Evolutionary conservation across 2,113 vertebrate species (phyloP), one percentile per base, ranked within the genome.

Genomic region (Seriola quinqueradiata): DNA sequence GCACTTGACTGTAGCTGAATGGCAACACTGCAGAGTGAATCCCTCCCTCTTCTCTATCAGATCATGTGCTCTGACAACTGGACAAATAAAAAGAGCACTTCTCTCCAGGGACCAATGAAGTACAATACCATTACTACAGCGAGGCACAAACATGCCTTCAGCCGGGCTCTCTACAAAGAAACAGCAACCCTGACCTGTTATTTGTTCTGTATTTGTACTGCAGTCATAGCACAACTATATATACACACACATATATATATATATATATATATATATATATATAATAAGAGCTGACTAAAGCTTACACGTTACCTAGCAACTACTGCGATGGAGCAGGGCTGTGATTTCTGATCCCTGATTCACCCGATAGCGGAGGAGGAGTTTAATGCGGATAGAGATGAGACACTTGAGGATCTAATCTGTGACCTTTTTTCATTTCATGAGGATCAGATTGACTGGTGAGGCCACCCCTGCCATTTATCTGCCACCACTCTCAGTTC

Each of bases 271-370:
- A 28, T 2, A 28, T 28, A 28, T 28, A 28, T 28, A 28, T 28
- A 28, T 28, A 28, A 38, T 25, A 25, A 67, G 28, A 44, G 40
- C 64, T 44, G n/a, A 63, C 60, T 23, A 40, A 28, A 70, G 55
- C 60, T 40, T 36, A 32, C 34, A 80, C 25, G 82, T 87, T 75
- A 75, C 78, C 79, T 75, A 86, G 86, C 86, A 87, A 84, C 78
- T 28, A 5, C 3, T 25, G 17, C 34, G 54, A 10, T 21, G 2
- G 19, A 68, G 63, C 64, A 44, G 42, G 14, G 67, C 23, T n/a
- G 16, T n/a, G 19, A n/a, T 21, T 21, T 3, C 16, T 50, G 23
- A 40, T 34, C 21, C 19, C 12, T n/a, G 44, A 82, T 67, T 59
- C 28, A 42, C 4, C 34, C 60, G 58, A 57, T 1, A 73, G 46